These are phyloP conservation scores for Nomada hirtipes DNA, from an alignment of 2,888 invertebrate species.

Conservation along the genomic window DNA sequence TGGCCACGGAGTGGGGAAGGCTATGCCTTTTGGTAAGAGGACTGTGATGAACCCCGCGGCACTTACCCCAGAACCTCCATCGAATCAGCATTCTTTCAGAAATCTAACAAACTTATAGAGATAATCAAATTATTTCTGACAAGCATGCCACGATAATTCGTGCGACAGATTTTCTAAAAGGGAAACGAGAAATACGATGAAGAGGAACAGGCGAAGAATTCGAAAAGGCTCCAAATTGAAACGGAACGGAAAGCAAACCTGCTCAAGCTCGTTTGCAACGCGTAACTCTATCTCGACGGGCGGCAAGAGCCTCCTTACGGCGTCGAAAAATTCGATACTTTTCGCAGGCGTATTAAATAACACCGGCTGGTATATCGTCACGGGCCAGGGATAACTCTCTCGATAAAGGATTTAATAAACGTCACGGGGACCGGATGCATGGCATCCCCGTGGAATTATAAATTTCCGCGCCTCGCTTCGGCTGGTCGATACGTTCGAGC, in stretches of 20 bases:
- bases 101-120: too few species aligned
- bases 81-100: too few species aligned
- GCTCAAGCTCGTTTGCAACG: background rate
- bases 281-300: background rate
- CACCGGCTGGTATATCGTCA: background rate
- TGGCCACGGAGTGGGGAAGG: too few species aligned
- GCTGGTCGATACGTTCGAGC: conserved; percentile 44
- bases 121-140: too few species aligned
- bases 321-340: background rate
- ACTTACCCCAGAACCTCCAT: too few species aligned
- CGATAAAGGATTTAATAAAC: conserved; percentile 57
- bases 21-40: too few species aligned
- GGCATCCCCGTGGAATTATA: conserved; percentile 48
- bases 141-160: too few species aligned
- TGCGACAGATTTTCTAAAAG: too few species aligned
- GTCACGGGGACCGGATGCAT: conserved; percentile 34
- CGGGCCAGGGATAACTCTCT: conserved; percentile 10
- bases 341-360: conserved; percentile 3
- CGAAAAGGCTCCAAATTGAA: background rate
- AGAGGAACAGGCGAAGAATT: too few species aligned
- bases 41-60: too few species aligned
- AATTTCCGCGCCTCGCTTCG: conserved; percentile 32
- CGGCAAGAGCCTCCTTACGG: background rate
- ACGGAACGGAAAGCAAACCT: background rate
- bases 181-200: too few species aligned